Base-by-base conservation (phyloP, 2,888 invertebrate genomes). In the Esperia sulphurella region DNA sequence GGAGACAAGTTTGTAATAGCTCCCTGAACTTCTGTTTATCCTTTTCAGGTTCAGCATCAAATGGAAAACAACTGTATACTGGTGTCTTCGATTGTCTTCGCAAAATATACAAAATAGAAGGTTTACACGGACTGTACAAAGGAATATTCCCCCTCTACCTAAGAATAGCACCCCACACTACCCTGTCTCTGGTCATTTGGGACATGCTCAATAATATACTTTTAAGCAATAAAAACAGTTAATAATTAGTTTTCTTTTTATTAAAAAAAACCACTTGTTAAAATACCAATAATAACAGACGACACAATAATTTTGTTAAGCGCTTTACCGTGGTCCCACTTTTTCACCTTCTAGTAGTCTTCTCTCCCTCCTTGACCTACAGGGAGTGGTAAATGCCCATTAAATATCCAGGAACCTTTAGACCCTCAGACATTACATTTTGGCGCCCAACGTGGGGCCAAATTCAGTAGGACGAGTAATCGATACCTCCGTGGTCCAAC, bases 61-160 rank as follows among this genome's bases (percentile, higher is more conserved):
- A 83, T 43, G 93, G 94, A 64, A 94, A 93, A 14, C 68, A 91
- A 0, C 74, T 94, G 0, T 97, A 97, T 81, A 91, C 81, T 4
- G 94, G 94, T 42, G 91, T 96, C 10, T 54, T 92, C 1, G 96
- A 97, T 76, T 96, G 96, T 66, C 90, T 95, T 30, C 59, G 83
- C 1, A 96, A 97, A 83, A 95, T 95, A 51, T 93, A 93, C 61
- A 90, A 80, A 68, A 92, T 91, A 1, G 97, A 97, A 90, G 96
- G 97, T 0, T 46, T 95, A 1, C 90, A 91, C 63, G 95, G 95
- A 0, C 90, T 95, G 31, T 96, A 95, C 75, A 96, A 96, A 79
- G 96, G 95, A 4, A 90, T 94, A 62, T 91, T 93, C 8, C 95
- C 95, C 0, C 92, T 94, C 1, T 95, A 95, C 79, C 82, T 95